Evolutionary conservation across 2,113 vertebrate genomes (phyloP).

Genomic region (Tringa solitaria): DNA sequence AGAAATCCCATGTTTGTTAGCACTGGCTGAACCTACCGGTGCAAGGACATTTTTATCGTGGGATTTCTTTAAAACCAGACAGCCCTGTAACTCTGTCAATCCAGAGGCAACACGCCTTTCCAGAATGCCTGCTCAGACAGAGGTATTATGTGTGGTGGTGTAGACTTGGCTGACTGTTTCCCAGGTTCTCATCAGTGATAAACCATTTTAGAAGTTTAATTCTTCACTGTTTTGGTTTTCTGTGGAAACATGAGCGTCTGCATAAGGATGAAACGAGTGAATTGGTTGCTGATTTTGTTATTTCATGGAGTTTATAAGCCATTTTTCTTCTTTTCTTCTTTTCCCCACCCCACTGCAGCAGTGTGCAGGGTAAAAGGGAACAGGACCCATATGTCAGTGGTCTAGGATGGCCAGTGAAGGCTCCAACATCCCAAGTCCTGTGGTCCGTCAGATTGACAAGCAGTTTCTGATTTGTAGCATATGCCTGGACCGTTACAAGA

Average conservation of each 20-base stretch:
- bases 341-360: slow-evolving; percentile 46
- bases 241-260: background rate
- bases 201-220: background rate
- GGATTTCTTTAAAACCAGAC: background rate
- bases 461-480: slow-evolving; percentile 99
- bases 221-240: background rate
- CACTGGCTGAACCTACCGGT: background rate
- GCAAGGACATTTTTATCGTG: accelerated
- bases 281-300: background rate
- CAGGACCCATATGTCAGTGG: slow-evolving; percentile 82
- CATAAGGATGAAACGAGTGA: background rate
- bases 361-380: slow-evolving; percentile 83
- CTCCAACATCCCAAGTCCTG: slow-evolving; percentile 92
- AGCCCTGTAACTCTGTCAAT: background rate
- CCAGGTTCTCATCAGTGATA: background rate
- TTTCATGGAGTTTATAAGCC: background rate
- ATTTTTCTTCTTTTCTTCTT: background rate
- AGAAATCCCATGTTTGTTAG: background rate
- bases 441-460: slow-evolving; percentile 98
- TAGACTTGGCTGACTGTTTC: background rate
- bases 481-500: slow-evolving; percentile 98
- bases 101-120: background rate
- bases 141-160: background rate
- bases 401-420: slow-evolving; percentile 98
- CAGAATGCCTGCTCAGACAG: background rate